Evolutionary conservation across 2,888 invertebrate genomes (phyloP), one percentile per base, ranked within the genome.

Genomic region (Lymantria monacha): DNA sequence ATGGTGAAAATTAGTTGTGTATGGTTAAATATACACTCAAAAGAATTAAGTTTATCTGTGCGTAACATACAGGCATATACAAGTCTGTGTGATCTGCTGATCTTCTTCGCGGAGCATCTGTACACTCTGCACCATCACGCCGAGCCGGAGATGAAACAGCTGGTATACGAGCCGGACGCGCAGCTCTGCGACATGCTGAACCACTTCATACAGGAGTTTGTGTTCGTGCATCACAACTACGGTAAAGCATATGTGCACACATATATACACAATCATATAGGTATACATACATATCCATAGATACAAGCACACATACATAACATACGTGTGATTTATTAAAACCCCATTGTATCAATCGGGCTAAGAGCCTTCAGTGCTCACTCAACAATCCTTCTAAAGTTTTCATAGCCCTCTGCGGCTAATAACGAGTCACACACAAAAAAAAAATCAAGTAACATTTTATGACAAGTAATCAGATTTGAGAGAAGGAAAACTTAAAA

Each of bases 21-120:
- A n/a, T n/a, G n/a, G n/a, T n/a, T n/a, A n/a, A n/a, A n/a, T n/a
- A n/a, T n/a, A n/a, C n/a, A n/a, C n/a, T n/a, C n/a, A n/a, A n/a
- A 3, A 22, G 22, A 22, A 22, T 22, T 22, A 22, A 22, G 5
- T 22, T 22, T 22, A 22, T 22, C 22, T 10, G 3, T 33, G 33
- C 10, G 33, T 33, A 33, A 33, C 33, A 38, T 3, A 40, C 83
- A 96, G 95, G 97, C 99, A 0, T 99, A 97, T 87, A 95, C 97
- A 55, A 96, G 97, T n/a, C 94, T 99, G 48, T 99, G 99, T 87
- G 99, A 99, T 91, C 91, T 98, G 66, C 92, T 99, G 69, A 95
- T 99, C 12, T 94, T 98, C 67, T 99, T 99, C 92, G 97, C 97
- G 72, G 96, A 96, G 83, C 96, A 97, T 73, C 84, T 98, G 66